phyloP scores from a whole-genome alignment of 1,140 invertebrate species.

The Thaumetopoea pityocampa region DNA sequence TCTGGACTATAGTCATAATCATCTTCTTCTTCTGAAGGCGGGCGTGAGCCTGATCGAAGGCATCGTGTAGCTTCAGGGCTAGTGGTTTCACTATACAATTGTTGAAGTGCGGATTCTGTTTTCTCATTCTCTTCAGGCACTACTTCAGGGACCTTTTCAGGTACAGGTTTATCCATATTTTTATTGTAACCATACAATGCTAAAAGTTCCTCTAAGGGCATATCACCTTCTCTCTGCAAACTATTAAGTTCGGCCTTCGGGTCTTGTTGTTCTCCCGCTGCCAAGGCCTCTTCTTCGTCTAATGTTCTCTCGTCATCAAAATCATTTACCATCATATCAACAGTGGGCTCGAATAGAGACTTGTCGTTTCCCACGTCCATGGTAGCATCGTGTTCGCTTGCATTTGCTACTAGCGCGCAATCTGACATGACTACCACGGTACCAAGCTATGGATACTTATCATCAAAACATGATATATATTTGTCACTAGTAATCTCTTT shows the following conservation, averaged over 20 bases:
- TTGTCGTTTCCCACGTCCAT: conserved; percentile 74
- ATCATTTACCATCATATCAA: conserved; percentile 97
- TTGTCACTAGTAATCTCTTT: conserved; percentile 26
- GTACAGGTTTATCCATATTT: conserved; percentile 73
- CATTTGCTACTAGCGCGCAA: conserved; percentile 70
- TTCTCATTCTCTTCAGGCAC: conserved; percentile 70
- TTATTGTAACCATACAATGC: conserved; percentile 87
- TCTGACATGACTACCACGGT: conserved; percentile 69
- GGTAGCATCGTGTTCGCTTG: conserved; percentile 73
- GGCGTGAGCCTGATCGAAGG: conserved; percentile 64
- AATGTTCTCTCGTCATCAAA: conserved; percentile 97
- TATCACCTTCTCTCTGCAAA: conserved; percentile 92
- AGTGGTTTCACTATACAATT: conserved; percentile 56
- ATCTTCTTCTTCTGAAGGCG: conserved; percentile 80
- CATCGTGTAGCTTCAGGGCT: conserved; percentile 60
- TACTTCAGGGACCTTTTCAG: conserved; percentile 70
- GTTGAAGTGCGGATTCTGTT: conserved; percentile 53
- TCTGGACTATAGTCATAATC: conserved; percentile 86
- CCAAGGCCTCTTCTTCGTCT: conserved; percentile 96
- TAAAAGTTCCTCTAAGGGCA: conserved; percentile 95
- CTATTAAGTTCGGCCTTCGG: conserved; percentile 92
- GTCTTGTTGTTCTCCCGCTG: conserved; percentile 86
- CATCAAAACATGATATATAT: conserved; percentile 50
- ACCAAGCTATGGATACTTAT: conserved; percentile 38
- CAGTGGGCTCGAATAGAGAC: conserved; percentile 80